Conservation (phyloP, 2,797 vertebrate species). For the Lates japonicus region DNA sequence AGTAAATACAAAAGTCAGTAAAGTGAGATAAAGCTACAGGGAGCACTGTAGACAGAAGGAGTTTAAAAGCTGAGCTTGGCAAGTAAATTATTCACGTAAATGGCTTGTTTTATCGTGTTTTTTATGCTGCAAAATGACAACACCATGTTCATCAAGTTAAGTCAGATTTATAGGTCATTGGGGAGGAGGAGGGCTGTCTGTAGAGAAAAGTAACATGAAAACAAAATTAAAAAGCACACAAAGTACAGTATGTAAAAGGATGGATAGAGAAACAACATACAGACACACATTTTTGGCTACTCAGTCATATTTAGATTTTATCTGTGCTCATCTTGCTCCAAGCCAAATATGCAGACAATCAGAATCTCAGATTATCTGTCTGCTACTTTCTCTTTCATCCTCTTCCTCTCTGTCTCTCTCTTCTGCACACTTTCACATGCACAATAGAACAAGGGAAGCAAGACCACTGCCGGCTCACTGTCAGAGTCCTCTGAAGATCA, state of each 20-base stretch:
- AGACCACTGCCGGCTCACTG: slow-evolving; percentile 39
- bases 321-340: slow-evolving; percentile 35
- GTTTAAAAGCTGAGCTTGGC: background rate
- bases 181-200: background rate
- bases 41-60: background rate
- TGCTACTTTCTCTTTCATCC: slow-evolving; percentile 46
- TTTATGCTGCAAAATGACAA: slow-evolving; percentile 19
- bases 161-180: slow-evolving; percentile 22
- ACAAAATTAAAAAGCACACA: background rate
- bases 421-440: background rate
- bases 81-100: slow-evolving; percentile 55
- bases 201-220: background rate
- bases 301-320: slow-evolving; percentile 44
- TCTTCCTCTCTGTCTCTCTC: slow-evolving; percentile 16
- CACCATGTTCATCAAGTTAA: slow-evolving; percentile 22
- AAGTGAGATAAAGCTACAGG: slow-evolving; percentile 13
- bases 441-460: slow-evolving; percentile 31
- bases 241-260: background rate
- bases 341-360: slow-evolving; percentile 47
- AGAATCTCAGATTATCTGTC: slow-evolving; percentile 53
- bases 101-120: slow-evolving; percentile 25
- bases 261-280: slow-evolving; percentile 12
- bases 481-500: slow-evolving; percentile 51
- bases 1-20: slow-evolving; percentile 22
- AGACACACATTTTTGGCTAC: slow-evolving; percentile 22